Evolutionary conservation across 1,140 invertebrate species (phyloP), one percentile per base, ranked within the genome.

Genomic region (Lepidotrigona ventralis): DNA sequence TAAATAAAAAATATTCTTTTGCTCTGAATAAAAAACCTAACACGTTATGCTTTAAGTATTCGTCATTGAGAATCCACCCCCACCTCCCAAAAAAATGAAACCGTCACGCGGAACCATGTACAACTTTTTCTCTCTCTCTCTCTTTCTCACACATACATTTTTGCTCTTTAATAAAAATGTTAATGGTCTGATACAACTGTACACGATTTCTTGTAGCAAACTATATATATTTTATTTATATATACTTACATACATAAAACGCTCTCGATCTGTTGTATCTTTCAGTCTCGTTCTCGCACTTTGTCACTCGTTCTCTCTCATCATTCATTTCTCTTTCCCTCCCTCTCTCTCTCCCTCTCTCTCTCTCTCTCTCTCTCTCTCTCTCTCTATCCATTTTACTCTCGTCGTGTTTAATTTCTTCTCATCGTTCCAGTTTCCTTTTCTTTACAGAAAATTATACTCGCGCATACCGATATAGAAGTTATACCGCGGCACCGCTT

Each of bases 1-100:
- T 89, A 92, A 93, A 92, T 90, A 91, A 92, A 90, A 92, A 92
- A 92, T 92, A 92, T 91, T 81, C 75, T 88, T 90, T 86, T 90
- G 68, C 86, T 92, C 81, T 91, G 75, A 88, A 90, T 91, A 90
- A 91, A 92, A 90, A 90, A 90, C 84, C 85, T 91, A 91, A 89
- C 39, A 46, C 82, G 83, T 90, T 88, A 87, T 83, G 66, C 70
- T 60, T 82, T 80, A 88, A 90, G 54, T 80, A 88, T 79, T 46
- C 56, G 9, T n/a, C 60, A 56, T 79, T 56, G 54, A 84, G 74
- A 82, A 81, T 54, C 66, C 19, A 21, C 26, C 68, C 56, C 54
- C n/a, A 9, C n/a, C 66, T 15, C 60, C 26, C 29, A 68, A 78
- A 63, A 33, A 63, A 60, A 29, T 58, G 75, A 66, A 78, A 70